These are phyloP conservation scores for Ethmia dodecea DNA, from an alignment of 2,888 invertebrate genomes.

Conservation along the genomic window DNA sequence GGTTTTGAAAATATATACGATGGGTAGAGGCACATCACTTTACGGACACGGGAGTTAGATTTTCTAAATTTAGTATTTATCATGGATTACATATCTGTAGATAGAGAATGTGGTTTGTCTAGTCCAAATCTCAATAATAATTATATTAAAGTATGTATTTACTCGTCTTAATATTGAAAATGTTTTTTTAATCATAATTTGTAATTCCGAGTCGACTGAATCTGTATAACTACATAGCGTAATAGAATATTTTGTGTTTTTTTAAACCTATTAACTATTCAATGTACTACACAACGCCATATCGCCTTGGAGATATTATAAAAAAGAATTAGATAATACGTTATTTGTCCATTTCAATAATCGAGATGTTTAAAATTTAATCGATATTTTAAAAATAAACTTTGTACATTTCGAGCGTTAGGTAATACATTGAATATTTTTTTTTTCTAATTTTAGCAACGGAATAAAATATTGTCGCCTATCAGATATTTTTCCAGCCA, in stretches of 20 bases:
- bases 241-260: conserved; percentile 30
- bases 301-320: conserved; percentile 2
- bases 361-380: conserved; percentile 15
- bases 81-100: conserved; percentile 78
- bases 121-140: conserved; percentile 73
- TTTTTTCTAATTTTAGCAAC: background rate
- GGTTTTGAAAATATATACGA: conserved; percentile 58
- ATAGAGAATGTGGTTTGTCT: conserved; percentile 75
- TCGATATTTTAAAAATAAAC: background rate
- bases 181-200: conserved; percentile 45
- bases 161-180: conserved; percentile 50
- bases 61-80: conserved; percentile 74
- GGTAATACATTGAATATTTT: conserved; percentile 41
- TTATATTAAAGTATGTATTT: conserved; percentile 56
- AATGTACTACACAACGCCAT: conserved; percentile 39
- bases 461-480: background rate
- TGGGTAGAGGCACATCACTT: conserved; percentile 60
- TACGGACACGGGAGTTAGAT: conserved; percentile 63
- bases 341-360: conserved; percentile 44
- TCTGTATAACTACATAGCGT: conserved; percentile 54
- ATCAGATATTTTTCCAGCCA: background rate
- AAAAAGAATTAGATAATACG: conserved; percentile 21
- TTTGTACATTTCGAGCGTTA: background rate
- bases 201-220: conserved; percentile 67
- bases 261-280: conserved; percentile 31